Evolutionary conservation across 2,113 vertebrate species (phyloP).

Genomic region (Anarrhichthys ocellatus): DNA sequence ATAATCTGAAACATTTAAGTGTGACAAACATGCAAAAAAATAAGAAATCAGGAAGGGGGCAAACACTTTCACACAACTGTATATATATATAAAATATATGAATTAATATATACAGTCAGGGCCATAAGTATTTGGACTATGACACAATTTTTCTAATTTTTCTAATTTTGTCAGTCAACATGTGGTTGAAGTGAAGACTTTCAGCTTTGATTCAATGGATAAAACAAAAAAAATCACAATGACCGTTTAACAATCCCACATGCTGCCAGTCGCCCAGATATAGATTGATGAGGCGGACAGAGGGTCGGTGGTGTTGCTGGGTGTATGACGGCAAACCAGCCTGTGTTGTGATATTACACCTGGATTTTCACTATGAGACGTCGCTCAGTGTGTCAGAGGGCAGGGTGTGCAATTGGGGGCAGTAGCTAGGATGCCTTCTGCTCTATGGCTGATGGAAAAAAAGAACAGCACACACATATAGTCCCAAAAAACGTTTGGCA

Average conservation of each 20-base stretch:
- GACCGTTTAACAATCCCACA: constrained; percentile 22
- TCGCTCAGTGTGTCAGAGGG: constrained; percentile 50
- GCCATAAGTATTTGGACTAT: no score
- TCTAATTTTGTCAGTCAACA: no score
- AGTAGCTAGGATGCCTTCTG: constrained; percentile 43
- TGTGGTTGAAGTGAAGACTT: no score
- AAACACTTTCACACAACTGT: no score
- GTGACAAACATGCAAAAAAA: no score
- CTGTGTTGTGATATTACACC: constrained; percentile 43
- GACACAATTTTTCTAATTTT: no score
- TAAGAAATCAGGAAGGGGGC: no score
- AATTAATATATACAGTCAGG: background rate
- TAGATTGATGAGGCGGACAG: constrained; percentile 59
- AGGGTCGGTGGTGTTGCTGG: background rate
- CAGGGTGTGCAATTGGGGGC: constrained; percentile 56
- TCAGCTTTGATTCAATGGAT: no score
- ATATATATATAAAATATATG: background rate
- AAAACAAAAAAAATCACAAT: no score
- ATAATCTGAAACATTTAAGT: no score
- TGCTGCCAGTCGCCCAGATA: constrained; percentile 39
- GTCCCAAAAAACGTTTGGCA: background rate
- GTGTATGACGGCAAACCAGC: constrained; percentile 16
- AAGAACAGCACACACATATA: constrained; percentile 2
- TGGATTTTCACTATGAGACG: constrained; percentile 19
- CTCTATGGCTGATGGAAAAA: constrained; percentile 38